Conservation (phyloP, 1,140 invertebrate genomes). For the Maniola jurtina region DNA sequence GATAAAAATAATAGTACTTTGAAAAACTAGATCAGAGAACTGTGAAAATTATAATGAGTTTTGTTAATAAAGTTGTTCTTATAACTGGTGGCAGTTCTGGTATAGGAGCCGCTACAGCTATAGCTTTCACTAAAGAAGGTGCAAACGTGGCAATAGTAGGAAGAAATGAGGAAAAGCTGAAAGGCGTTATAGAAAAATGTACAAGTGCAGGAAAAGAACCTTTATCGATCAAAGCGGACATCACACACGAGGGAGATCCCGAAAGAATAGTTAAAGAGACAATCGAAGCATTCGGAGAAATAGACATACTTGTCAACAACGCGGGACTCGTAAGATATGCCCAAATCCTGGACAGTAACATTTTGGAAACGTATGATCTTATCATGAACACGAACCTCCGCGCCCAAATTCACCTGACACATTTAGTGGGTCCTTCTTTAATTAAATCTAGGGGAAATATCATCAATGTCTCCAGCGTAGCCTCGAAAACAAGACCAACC, state of each 20-base stretch:
- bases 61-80: constrained; percentile 48
- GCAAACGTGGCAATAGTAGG: constrained; percentile 85
- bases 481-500: neutral
- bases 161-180: constrained; percentile 81
- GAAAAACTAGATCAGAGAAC: neutral
- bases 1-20: neutral
- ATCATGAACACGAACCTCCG: constrained; percentile 26
- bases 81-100: constrained; percentile 91
- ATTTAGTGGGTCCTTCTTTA: constrained; percentile 23
- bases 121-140: constrained; percentile 85
- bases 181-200: constrained; percentile 80
- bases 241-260: constrained; percentile 82
- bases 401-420: constrained; percentile 18
- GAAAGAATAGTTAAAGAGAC: constrained; percentile 80
- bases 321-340: constrained; percentile 18
- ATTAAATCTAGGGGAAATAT: constrained; percentile 35
- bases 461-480: constrained; percentile 33
- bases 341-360: constrained; percentile 1
- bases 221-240: constrained; percentile 80
- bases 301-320: constrained; percentile 29
- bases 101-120: constrained; percentile 88
- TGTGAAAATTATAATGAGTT: constrained; percentile 28
- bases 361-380: constrained; percentile 19
- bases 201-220: constrained; percentile 66
- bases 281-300: constrained; percentile 78